These are phyloP conservation scores for Orthosia incerta DNA, from an alignment of 2,888 invertebrate species.

Conservation along the genomic window DNA sequence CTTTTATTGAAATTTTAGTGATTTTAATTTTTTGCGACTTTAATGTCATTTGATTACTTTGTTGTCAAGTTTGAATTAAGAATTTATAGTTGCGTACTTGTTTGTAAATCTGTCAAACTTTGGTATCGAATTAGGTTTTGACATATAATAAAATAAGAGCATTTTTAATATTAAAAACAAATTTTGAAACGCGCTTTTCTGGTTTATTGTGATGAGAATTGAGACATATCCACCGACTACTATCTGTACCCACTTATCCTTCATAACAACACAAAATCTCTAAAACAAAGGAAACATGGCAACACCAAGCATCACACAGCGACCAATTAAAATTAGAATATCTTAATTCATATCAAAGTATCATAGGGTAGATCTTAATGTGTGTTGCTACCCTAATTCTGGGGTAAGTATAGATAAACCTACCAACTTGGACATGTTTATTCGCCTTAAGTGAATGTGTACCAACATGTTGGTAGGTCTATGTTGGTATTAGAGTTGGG, in stretches of 20 bases:
- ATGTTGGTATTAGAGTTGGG: slow-evolving; percentile 25
- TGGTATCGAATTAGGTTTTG: no score
- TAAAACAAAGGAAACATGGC: slow-evolving; percentile 68
- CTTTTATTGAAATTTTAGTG: no score
- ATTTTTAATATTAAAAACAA: not conserved
- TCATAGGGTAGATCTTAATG: slow-evolving; percentile 90
- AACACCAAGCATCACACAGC: slow-evolving; percentile 70
- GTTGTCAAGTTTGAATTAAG: no score
- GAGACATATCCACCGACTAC: not conserved
- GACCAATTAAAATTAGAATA: slow-evolving; percentile 92
- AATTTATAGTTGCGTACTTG: no score
- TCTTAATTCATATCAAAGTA: slow-evolving; percentile 93
- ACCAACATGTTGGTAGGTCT: slow-evolving; percentile 42
- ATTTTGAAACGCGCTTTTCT: not conserved
- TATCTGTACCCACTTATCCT: not conserved
- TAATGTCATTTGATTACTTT: no score
- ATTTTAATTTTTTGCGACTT: no score
- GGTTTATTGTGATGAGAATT: not conserved
- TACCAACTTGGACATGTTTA: slow-evolving; percentile 87
- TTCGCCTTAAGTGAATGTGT: slow-evolving; percentile 86
- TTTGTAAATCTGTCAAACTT: no score
- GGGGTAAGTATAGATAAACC: slow-evolving; percentile 86
- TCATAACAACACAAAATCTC: slow-evolving; percentile 40
- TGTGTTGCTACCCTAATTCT: slow-evolving; percentile 89
- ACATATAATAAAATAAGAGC: not conserved